Conservation (phyloP, 2,888 invertebrate species). For the Ochlodes sylvanus region DNA sequence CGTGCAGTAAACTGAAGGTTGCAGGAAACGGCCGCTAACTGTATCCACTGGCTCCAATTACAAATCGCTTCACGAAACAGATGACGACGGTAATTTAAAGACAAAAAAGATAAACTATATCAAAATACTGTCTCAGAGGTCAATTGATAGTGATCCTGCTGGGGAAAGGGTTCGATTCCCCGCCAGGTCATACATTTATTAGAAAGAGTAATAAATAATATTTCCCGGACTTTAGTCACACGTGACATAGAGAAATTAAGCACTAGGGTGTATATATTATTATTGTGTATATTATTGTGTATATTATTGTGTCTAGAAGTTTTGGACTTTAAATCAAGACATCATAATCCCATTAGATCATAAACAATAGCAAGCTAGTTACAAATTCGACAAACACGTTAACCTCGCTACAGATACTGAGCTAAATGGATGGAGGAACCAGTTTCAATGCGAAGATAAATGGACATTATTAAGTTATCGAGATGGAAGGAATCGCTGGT, state of each 20-base stretch:
- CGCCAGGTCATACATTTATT: neutral
- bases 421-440: slow-evolving; percentile 30
- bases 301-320: too few species aligned
- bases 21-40: slow-evolving; percentile 30
- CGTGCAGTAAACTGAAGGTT: slow-evolving; percentile 36
- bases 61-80: slow-evolving; percentile 28
- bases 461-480: slow-evolving; percentile 36
- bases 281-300: too few species aligned
- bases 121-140: neutral
- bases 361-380: slow-evolving; percentile 14
- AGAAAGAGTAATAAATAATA: too few species aligned
- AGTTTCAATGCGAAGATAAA: slow-evolving; percentile 34
- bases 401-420: slow-evolving; percentile 22
- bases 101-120: slow-evolving; percentile 1
- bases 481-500: slow-evolving; percentile 28
- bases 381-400: slow-evolving; percentile 31
- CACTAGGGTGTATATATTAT: too few species aligned
- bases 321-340: neutral
- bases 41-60: slow-evolving; percentile 13
- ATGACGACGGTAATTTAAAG: slow-evolving; percentile 7
- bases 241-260: too few species aligned
- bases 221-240: too few species aligned
- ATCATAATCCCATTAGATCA: slow-evolving; percentile 1
- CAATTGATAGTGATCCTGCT: neutral
- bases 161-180: neutral